These are phyloP conservation scores for Sylvicapra grimmia DNA, from an alignment of 2,113 vertebrate species.

Conservation along the genomic window DNA sequence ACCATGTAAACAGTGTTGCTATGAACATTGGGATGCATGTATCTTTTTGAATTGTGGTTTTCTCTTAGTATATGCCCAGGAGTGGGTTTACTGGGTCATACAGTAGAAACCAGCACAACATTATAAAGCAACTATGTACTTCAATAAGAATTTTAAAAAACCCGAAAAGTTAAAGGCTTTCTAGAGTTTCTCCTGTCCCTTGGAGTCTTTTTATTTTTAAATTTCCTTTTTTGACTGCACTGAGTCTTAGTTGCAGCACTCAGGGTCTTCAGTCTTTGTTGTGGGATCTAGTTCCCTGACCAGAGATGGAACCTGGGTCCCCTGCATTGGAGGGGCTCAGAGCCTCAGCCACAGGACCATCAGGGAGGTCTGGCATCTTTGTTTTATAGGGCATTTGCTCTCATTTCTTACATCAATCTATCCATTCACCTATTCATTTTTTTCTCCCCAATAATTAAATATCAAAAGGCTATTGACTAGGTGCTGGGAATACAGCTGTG, in stretches of 20 bases:
- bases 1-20: neutral
- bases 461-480: neutral
- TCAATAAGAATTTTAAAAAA: neutral
- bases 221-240: neutral
- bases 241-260: neutral
- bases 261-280: neutral
- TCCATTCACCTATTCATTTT: neutral
- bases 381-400: neutral
- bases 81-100: neutral
- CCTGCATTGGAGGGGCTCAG: neutral
- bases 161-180: neutral
- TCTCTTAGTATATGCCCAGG: neutral
- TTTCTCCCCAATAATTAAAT: neutral
- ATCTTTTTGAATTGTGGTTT: neutral
- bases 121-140: neutral
- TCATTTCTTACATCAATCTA: neutral
- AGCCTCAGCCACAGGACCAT: neutral
- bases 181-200: neutral
- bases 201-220: neutral
- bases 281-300: neutral
- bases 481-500: neutral
- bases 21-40: neutral
- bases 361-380: neutral
- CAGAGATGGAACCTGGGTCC: neutral
- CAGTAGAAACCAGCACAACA: neutral